Base-by-base conservation (phyloP, 2,113 vertebrate species). In the Mesembrinibis cayennensis region DNA sequence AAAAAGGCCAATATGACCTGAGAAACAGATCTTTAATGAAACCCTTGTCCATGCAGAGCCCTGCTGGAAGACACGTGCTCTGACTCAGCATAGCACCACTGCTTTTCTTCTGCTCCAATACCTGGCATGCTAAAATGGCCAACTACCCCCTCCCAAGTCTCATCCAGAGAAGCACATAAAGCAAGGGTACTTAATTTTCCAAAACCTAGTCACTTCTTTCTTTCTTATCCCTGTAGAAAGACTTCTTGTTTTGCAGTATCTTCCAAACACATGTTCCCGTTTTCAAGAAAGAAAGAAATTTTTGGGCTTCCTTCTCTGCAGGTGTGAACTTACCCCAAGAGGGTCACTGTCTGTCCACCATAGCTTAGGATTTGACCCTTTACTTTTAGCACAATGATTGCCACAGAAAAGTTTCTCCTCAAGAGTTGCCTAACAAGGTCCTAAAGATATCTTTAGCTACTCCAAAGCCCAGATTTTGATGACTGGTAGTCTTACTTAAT, bases 11-110 rank as follows among this genome's bases (percentile, higher is more conserved):
- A 2, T 16, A 16, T 32, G 73, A 61, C 55, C 65, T 18, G 4
- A 71, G 55, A 90, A 82, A 50, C 13, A 85, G 32, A 44, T 18
- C 44, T 78, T 62, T 58, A 74, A 36, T 23, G 23, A 82, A 70
- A 62, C 7, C 42, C 19, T 44, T 22, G 38, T 22, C 42, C 61
- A 67, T 10, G 13, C 59, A 91, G 63, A 88, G 52, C 9, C 56
- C 66, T 63, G 0, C 0, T 59, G 65, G 53, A 73, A 58, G 50
- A 55, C 27, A 85, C 0, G 0, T 34, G 42, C 16, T 81, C 32
- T 62, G 18, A 25, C 50, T 87, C 55, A 42, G 42, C 8, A 13
- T 0, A 52, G 25, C 22, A 70, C 11, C 22, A 25, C 15, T 0
- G 0, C 12, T 61, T 80, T 45, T 9, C 77, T 8, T 27, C n/a